Percentiles rank a stretch among this genome's conserved stretches.
Conservation (phyloP, 2,113 vertebrate species). For the Aix galericulata region DNA sequence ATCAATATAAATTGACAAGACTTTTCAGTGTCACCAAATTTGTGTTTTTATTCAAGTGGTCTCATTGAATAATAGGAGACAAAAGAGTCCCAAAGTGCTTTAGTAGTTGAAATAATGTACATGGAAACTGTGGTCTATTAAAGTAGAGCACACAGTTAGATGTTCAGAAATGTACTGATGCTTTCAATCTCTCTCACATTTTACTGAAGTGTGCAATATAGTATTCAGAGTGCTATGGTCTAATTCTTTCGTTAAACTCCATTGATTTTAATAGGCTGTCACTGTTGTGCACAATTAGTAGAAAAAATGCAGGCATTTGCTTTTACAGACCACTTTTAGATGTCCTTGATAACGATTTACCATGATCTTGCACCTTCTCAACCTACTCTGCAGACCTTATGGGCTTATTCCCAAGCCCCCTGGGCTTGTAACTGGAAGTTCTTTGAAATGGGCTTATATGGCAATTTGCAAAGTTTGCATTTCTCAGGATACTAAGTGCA, state of each 20-base stretch:
- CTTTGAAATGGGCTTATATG: background rate
- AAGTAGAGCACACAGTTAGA: background rate
- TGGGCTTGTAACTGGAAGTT: background rate
- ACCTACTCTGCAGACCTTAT: background rate
- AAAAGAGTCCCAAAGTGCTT: background rate
- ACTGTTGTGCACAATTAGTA: background rate
- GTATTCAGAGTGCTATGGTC: background rate
- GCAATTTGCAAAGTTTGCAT: background rate
- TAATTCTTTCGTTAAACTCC: slow-evolving; percentile 9
- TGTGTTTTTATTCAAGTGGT: slow-evolving; percentile 1
- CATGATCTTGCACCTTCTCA: background rate
- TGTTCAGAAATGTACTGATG: background rate
- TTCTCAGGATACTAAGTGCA: background rate
- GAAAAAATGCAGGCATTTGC: background rate
- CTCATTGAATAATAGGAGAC: background rate
- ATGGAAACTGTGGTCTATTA: background rate
- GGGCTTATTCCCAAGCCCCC: background rate
- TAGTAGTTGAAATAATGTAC: slow-evolving; percentile 16
- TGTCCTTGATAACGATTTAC: background rate
- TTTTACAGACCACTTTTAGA: background rate
- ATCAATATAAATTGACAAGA: slow-evolving; percentile 10
- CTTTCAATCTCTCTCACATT: background rate
- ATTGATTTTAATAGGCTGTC: background rate
- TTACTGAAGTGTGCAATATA: background rate
- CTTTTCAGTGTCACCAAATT: background rate